Base-by-base conservation (phyloP, 2,797 vertebrate genomes). In the Eutrigla gurnardus region DNA sequence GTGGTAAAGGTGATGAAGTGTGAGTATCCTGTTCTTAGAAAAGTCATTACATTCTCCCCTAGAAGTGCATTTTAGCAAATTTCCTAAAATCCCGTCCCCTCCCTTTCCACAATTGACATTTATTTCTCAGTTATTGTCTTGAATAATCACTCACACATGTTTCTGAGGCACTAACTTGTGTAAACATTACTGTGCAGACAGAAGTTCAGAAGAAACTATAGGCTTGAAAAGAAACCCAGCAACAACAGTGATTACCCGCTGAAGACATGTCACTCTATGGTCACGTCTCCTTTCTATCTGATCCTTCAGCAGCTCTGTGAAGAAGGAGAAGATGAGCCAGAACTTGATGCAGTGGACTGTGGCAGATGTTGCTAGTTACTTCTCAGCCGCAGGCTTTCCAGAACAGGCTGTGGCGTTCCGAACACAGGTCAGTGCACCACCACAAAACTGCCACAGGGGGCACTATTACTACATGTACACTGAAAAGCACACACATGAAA, bases 331-430 rank as follows among this genome's bases (percentile, higher is more conserved):
- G 72, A 87, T 91, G 81, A 85, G 83, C 68, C 93, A 95, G 43
- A 96, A 97, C 88, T 91, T 96, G 2, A 92, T 96, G 88, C 95
- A 95, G 81, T 98, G 97, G 97, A 96, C 92, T 0, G 96, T 97
- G 77, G 93, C 94, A 70, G 97, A 98, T 10, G 97, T 98, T 69
- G 96, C 94, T 52, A 95, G 95, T 77, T 98, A 98, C 90, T 97
- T 98, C 91, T 96, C 95, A 0, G 94, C 95, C 57, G 96, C 95
- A 2, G 97, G 97, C 12, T 98, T 97, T 79, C 96, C 96, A 0
- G 97, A 98, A 82, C 96, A 98, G 87, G 97, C 97, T 0, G 75
- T 94, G 25, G 97, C 97, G 11, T 98, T 98, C 85, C 93, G 95
- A 80, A 94, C 95, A 39, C 97, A 98, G 94, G 97, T 97, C 50